phyloP scores from a whole-genome alignment of 2,797 vertebrate genomes.

The Mus spretus region DNA sequence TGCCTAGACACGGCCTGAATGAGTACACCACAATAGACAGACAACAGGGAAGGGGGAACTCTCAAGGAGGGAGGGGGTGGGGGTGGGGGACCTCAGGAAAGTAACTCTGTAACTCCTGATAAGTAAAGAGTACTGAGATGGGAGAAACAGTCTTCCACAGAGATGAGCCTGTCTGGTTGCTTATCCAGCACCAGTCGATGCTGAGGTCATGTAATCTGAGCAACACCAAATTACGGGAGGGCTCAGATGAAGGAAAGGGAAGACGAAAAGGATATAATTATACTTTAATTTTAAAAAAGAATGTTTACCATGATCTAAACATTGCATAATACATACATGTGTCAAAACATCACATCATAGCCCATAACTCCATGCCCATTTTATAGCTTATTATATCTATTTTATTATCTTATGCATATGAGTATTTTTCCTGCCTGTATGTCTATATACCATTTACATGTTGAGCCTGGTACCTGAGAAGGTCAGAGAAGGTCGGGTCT shows the following conservation, averaged over 20 bases:
- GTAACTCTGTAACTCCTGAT: background rate
- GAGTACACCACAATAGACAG: background rate
- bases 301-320: background rate
- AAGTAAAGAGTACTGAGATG: background rate
- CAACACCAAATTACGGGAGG: background rate
- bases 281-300: background rate
- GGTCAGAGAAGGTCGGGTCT: too few relatives aligned
- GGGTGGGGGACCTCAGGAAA: too few relatives aligned
- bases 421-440: background rate
- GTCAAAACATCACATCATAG: background rate
- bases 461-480: background rate
- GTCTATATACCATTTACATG: background rate
- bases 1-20: background rate
- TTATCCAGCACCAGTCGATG: background rate
- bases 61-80: background rate
- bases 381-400: background rate
- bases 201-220: background rate
- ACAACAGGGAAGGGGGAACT: background rate
- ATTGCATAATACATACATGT: background rate
- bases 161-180: background rate
- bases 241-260: background rate
- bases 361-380: background rate
- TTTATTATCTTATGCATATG: background rate
- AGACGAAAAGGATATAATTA: background rate
- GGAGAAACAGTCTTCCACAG: background rate